These are phyloP conservation scores for Pelusios castaneus DNA, from an alignment of 2,113 vertebrate genomes.

Conservation along the genomic window DNA sequence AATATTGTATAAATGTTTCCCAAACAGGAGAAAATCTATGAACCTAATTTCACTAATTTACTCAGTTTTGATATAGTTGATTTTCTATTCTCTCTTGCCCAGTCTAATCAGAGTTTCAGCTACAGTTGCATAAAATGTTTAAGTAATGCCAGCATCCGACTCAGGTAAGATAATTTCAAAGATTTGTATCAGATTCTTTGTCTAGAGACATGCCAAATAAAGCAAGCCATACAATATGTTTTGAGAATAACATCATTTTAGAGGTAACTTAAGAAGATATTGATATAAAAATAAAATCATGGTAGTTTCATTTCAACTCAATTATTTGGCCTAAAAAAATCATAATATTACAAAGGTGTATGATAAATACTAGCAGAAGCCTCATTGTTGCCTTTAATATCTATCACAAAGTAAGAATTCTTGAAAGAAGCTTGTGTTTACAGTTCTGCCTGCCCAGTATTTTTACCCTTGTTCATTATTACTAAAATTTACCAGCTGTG, in stretches of 20 bases:
- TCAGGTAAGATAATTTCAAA: background rate
- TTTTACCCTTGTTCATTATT: too few species aligned
- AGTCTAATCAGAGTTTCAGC: background rate
- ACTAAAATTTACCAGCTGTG: too few species aligned
- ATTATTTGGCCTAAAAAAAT: background rate
- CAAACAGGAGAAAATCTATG: background rate
- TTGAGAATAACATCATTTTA: background rate
- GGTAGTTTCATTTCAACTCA: background rate
- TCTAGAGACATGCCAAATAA: background rate
- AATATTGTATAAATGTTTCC: background rate
- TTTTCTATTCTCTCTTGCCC: background rate
- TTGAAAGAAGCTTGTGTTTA: too few species aligned
- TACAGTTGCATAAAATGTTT: background rate
- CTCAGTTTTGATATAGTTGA: accelerated
- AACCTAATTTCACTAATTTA: background rate
- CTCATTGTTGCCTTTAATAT: too few species aligned
- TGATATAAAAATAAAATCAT: background rate
- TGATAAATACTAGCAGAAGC: background rate
- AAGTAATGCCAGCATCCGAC: background rate
- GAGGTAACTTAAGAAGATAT: background rate
- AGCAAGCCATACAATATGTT: accelerated
- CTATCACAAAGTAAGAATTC: too few species aligned
- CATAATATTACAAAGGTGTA: background rate
- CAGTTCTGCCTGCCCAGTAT: too few species aligned
- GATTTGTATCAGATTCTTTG: background rate